Percentiles rank a stretch among this genome's conserved stretches.
Conservation (phyloP, 35 echinoderm and acorn worm species). For the Apostichopus parvimensis region DNA sequence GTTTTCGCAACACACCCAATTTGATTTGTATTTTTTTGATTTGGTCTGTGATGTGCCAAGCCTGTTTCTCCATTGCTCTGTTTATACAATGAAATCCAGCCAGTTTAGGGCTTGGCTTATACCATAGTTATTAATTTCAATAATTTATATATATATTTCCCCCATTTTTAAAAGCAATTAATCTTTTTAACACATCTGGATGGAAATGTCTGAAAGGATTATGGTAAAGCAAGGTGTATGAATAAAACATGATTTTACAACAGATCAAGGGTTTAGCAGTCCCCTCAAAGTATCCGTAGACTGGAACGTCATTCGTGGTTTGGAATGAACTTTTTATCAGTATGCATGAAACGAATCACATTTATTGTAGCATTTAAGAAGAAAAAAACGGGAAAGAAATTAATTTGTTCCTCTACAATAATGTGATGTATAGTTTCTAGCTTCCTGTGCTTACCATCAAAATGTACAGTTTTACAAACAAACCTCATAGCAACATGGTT, state of each 20-base stretch:
- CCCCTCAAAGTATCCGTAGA: neutral
- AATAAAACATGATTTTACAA: conserved; percentile 10
- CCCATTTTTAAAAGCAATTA: neutral
- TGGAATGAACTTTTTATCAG: neutral
- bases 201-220: conserved; percentile 7
- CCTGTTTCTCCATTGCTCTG: no score
- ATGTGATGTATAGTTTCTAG: neutral
- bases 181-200: conserved; percentile 5
- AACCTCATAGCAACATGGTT: no score
- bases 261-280: neutral
- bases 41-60: no score
- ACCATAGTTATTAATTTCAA: no score
- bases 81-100: no score
- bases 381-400: neutral
- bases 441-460: no score
- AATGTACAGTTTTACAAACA: no score
- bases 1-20: no score
- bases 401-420: neutral
- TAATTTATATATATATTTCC: no score
- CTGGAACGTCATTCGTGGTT: neutral
- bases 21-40: no score
- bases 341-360: neutral
- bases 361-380: neutral
- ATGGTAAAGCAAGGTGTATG: conserved; percentile 6
- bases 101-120: no score